These are phyloP conservation scores for Xiphophorus couchianus DNA, from an alignment of 2,113 vertebrate genomes.

Conservation along the genomic window DNA sequence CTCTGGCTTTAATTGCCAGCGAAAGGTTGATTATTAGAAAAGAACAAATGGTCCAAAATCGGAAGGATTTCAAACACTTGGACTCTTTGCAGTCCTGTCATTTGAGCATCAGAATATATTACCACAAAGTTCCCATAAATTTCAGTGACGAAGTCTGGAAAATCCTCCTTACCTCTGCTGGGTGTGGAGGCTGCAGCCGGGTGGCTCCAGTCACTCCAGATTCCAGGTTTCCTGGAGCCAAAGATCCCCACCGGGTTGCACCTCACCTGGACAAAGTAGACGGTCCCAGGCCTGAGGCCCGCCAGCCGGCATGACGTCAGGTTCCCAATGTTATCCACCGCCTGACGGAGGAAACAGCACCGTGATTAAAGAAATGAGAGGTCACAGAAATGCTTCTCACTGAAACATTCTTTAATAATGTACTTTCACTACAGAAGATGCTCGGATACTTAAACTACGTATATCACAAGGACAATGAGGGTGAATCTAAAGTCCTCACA, in stretches of 20 bases:
- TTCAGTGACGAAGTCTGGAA: background rate
- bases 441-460: background rate
- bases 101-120: conserved; percentile 5
- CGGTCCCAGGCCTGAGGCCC: conserved; percentile 87
- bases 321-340: conserved; percentile 92
- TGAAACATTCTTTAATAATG: background rate
- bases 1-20: conserved; percentile 56
- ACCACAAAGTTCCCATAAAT: background rate
- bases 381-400: background rate
- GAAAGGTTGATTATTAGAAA: conserved; percentile 59
- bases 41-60: conserved; percentile 34
- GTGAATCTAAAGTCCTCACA: background rate
- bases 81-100: background rate
- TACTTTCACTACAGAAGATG: background rate
- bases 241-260: conserved; percentile 95
- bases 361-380: background rate
- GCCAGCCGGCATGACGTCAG: conserved; percentile 92
- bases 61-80: background rate
- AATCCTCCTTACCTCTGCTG: conserved; percentile 81
- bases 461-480: background rate
- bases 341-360: conserved; percentile 69
- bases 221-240: conserved; percentile 90
- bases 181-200: conserved; percentile 92
- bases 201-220: conserved; percentile 97
- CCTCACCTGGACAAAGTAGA: conserved; percentile 95